Conservation (phyloP, 2,113 vertebrate genomes). For the Gopherus evgoodei region DNA sequence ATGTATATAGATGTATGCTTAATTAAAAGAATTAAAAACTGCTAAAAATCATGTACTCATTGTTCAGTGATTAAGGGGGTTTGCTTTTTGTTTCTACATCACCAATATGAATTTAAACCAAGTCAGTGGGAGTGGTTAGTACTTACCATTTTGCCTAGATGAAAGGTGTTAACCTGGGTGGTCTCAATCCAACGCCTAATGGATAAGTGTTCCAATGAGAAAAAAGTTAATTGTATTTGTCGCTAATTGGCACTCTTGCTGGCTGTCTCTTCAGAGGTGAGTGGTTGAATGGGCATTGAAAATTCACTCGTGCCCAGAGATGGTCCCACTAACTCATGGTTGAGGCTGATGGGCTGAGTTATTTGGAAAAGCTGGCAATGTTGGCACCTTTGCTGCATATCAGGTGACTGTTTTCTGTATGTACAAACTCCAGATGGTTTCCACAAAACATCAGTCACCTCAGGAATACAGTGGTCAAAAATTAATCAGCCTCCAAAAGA, state of each 20-base stretch:
- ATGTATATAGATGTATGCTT: constrained; percentile 29
- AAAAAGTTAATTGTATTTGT: neutral
- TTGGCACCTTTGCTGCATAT: neutral
- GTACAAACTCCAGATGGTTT: neutral
- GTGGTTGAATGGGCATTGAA: neutral
- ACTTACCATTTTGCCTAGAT: neutral
- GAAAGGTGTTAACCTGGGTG: neutral
- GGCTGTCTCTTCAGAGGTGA: fast-evolving
- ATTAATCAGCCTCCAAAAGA: neutral
- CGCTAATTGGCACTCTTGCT: fast-evolving
- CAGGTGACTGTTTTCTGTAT: neutral
- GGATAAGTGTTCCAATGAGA: neutral
- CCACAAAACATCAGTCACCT: neutral
- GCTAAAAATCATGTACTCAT: neutral
- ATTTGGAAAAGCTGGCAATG: neutral
- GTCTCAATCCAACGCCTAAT: neutral
- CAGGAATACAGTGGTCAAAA: neutral
- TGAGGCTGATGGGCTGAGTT: fast-evolving
- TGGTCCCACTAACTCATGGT: neutral
- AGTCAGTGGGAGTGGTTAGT: neutral
- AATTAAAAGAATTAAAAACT: constrained; percentile 53
- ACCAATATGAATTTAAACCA: neutral
- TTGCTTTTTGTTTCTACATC: neutral
- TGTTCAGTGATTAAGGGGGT: neutral
- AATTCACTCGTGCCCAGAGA: neutral